A percentile compares a stretch with the other conserved stretches of the same genome.
These are phyloP conservation scores for Lerista edwardsae DNA, from an alignment of 2,797 vertebrate genomes.

Conservation along the genomic window DNA sequence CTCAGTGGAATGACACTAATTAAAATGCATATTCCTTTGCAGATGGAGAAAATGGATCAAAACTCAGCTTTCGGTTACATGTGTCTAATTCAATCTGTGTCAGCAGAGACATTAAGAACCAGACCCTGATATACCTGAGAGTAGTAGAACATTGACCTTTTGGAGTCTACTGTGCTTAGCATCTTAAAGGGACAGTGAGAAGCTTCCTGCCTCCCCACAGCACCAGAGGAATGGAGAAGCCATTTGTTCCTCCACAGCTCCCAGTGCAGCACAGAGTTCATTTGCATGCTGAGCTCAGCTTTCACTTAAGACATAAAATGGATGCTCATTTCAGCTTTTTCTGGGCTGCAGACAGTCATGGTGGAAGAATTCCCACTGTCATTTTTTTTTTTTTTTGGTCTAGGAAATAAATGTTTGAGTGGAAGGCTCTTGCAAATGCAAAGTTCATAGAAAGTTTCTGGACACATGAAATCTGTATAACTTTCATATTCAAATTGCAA, in stretches of 20 bases:
- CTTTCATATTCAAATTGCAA: neutral
- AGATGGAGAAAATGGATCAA: slow-evolving; percentile 9
- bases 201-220: neutral
- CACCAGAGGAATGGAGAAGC: neutral
- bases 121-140: neutral
- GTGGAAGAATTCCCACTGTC: neutral
- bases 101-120: neutral
- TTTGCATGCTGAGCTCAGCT: neutral
- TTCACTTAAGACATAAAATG: neutral
- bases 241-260: neutral
- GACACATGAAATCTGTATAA: neutral
- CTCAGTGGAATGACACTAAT: slow-evolving; percentile 26
- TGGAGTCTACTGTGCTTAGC: neutral
- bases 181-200: neutral
- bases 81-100: neutral
- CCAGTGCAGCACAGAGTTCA: neutral
- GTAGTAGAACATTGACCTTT: neutral
- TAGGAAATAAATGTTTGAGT: neutral
- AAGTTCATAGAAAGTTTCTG: neutral
- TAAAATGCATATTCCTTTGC: slow-evolving; percentile 1
- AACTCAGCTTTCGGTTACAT: neutral
- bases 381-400: neutral
- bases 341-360: neutral
- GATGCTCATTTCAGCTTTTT: neutral
- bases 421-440: neutral